Percentiles rank a stretch among this genome's conserved stretches.
Conservation (phyloP, 2,113 vertebrate genomes). For the Platichthys flesus region DNA sequence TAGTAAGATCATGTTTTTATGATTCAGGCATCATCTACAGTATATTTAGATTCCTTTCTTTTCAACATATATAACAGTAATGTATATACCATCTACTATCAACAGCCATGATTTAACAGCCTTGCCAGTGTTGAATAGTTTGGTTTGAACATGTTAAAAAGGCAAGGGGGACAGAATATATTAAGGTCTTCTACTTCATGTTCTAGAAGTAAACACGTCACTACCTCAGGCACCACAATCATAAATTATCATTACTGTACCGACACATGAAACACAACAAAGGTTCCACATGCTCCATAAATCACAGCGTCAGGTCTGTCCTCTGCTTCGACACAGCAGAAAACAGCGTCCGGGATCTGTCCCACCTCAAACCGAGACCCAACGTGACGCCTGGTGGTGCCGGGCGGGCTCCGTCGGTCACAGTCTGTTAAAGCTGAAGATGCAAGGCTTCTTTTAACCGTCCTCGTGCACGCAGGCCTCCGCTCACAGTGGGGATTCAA, state of each 20-base stretch:
- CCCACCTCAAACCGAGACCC: background rate
- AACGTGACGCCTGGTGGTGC: background rate
- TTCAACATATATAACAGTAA: slow-evolving; percentile 55
- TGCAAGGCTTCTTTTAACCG: background rate
- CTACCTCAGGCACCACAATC: slow-evolving; percentile 68
- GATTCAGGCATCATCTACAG: slow-evolving; percentile 63
- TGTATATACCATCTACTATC: slow-evolving; percentile 37
- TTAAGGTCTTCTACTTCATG: slow-evolving; percentile 55
- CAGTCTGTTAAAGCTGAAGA: slow-evolving; percentile 10
- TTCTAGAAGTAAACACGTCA: slow-evolving; percentile 54
- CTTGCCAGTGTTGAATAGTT: slow-evolving; percentile 59
- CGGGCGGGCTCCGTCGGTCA: background rate
- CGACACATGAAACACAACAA: slow-evolving; percentile 52
- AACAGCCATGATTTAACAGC: slow-evolving; percentile 57
- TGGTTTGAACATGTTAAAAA: slow-evolving; percentile 62
- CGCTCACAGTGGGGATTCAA: slow-evolving; percentile 25
- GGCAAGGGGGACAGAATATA: slow-evolving; percentile 64
- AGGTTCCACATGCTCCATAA: slow-evolving; percentile 57
- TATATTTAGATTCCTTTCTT: slow-evolving; percentile 45
- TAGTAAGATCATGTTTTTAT: slow-evolving; percentile 35
- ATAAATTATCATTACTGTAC: slow-evolving; percentile 63
- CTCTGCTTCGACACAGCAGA: background rate
- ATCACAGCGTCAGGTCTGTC: slow-evolving; percentile 34
- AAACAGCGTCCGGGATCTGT: background rate
- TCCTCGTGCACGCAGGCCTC: slow-evolving; percentile 9